Percentiles rank a stretch among this genome's conserved stretches.
phyloP scores from a whole-genome alignment of 2,797 vertebrate species.

The Periparus ater region DNA sequence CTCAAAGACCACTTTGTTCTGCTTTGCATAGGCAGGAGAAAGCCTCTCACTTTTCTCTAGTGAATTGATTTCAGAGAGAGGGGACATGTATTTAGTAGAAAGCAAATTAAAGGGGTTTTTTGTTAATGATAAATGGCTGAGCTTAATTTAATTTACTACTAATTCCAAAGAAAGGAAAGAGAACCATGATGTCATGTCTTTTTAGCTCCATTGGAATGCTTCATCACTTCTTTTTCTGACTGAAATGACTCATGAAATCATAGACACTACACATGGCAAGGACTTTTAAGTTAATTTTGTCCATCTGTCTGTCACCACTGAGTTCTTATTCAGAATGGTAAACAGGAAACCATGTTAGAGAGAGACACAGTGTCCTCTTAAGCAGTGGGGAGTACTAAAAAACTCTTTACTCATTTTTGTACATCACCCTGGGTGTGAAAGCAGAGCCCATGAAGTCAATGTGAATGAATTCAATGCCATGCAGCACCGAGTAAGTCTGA shows the following conservation, averaged over 20 bases:
- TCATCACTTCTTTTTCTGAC: background rate
- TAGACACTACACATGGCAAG: background rate
- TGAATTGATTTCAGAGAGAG: slow-evolving; percentile 4
- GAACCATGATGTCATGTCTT: slow-evolving; percentile 31
- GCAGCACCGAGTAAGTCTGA: background rate
- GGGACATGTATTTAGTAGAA: background rate
- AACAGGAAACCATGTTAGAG: background rate
- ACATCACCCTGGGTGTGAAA: background rate
- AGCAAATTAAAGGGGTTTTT: background rate
- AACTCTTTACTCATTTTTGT: background rate
- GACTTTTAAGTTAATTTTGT: slow-evolving; percentile 20
- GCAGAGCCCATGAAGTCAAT: background rate
- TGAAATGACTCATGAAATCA: slow-evolving; percentile 23
- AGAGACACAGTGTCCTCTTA: background rate
- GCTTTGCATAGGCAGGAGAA: background rate
- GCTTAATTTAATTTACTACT: slow-evolving; percentile 22
- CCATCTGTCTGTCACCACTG: background rate
- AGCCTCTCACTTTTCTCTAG: background rate
- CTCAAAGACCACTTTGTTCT: background rate
- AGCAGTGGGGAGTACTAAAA: background rate
- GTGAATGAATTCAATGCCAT: background rate
- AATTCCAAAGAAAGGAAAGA: slow-evolving; percentile 29
- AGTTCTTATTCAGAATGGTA: background rate
- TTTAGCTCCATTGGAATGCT: background rate
- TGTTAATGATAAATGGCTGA: slow-evolving; percentile 8